Base-by-base conservation (phyloP, 2,888 invertebrate species). In the Synergus laeviventris region DNA sequence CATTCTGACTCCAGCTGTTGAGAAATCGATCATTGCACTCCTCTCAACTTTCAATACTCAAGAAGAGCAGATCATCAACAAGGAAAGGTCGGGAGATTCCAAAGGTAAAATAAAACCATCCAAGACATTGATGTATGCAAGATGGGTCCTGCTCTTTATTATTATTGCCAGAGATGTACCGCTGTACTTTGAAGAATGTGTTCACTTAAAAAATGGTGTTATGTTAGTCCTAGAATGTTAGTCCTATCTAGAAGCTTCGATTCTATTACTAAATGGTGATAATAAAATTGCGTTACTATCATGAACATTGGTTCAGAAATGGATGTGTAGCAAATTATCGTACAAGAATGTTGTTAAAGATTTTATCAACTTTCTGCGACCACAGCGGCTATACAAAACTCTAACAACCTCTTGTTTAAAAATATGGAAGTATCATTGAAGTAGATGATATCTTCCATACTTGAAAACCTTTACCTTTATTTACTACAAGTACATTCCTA, bases 91-190 rank as follows among this genome's bases (percentile, higher is more conserved):
- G n/a, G 7, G 21, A 11, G 54, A 60, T 24, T 36, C 56, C 16
- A 66, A 56, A 73, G 76, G 74, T 77, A 54, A 45, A 66, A 66
- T 45, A 45, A 66, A 39, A 18, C 54, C 42, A 66, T 24, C 14
- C 42, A 24, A 0, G 39, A n/a, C 64, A 66, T 38, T 66, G 64
- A 61, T 36, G 16, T 36, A 61, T 61, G n/a, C n/a, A 36, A 61
- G 16, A 61, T 61, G 36, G 36, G 31, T 36, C n/a, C 61, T 31
- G 36, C n/a, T 61, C 61, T 61, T 61, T 24, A 61, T 31, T 61
- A 61, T 61, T n/a, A 36, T 16, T 61, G 36, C 36, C 61, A 61
- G 36, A 24, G 61, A 61, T 61, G 18, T 54, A 54, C 54, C 2
- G 18, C 18, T 54, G 18, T n/a, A 54, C 54, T 11, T 18, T 18